phyloP scores from a whole-genome alignment of 2,797 vertebrate genomes.

The Mastacembelus armatus region DNA sequence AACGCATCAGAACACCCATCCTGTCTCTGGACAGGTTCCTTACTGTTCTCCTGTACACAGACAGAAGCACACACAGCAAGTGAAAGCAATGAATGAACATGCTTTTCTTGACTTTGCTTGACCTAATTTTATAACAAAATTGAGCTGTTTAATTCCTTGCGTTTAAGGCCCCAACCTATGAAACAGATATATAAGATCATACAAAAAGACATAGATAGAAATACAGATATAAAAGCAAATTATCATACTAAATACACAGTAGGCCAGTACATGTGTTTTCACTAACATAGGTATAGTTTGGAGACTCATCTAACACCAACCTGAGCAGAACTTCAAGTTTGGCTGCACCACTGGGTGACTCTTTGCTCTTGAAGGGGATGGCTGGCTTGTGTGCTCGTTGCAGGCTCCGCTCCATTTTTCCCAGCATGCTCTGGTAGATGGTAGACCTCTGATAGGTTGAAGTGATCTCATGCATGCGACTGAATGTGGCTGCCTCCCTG shows the following conservation, averaged over 20 bases:
- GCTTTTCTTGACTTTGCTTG: neutral
- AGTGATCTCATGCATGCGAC: slow-evolving; percentile 88
- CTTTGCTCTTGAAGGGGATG: slow-evolving; percentile 93
- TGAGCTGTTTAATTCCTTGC: neutral
- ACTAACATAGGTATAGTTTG: neutral
- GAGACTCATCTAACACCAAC: slow-evolving; percentile 72
- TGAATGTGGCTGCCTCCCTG: slow-evolving; percentile 90
- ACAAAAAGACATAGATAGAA: too few species aligned
- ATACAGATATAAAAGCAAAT: neutral
- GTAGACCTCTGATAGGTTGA: slow-evolving; percentile 87
- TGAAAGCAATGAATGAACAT: neutral
- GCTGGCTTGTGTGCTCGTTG: slow-evolving; percentile 76
- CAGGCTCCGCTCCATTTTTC: slow-evolving; percentile 81
- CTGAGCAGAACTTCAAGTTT: slow-evolving; percentile 91
- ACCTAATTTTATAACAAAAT: neutral
- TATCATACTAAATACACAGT: neutral
- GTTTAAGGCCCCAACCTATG: neutral
- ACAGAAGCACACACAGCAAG: neutral
- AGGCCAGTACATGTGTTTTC: neutral
- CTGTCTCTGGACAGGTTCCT: slow-evolving; percentile 91
- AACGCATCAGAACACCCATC: slow-evolving; percentile 91
- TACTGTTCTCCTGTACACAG: slow-evolving; percentile 85
- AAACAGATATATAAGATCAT: neutral
- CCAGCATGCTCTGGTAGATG: slow-evolving; percentile 85
- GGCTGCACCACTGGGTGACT: slow-evolving; percentile 84